These are phyloP conservation scores for Terrapene triunguis DNA, from an alignment of 2,113 vertebrate genomes.

Conservation along the genomic window DNA sequence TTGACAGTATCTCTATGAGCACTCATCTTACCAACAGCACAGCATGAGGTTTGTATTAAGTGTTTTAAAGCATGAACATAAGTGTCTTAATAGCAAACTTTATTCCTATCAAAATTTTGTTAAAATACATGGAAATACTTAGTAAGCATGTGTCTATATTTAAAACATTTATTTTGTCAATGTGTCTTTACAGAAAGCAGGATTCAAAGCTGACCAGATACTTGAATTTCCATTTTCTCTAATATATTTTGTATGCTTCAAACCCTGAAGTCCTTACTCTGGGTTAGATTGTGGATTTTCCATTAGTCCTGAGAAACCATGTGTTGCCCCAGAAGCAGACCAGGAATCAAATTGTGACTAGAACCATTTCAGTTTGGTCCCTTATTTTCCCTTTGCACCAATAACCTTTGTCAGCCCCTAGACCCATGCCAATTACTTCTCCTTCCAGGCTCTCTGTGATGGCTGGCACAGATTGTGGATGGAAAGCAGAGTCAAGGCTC, in stretches of 20 bases:
- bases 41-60: background rate
- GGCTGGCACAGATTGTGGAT: background rate
- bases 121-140: conserved; percentile 1
- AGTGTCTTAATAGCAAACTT: conserved; percentile 38
- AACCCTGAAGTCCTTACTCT: background rate
- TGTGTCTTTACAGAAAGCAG: conserved; percentile 26
- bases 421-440: background rate
- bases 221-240: background rate
- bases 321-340: background rate
- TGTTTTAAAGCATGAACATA: background rate
- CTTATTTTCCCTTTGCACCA: background rate
- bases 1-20: background rate
- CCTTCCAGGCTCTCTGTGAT: background rate
- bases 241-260: background rate
- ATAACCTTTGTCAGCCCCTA: background rate
- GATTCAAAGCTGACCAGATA: background rate
- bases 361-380: background rate
- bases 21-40: background rate
- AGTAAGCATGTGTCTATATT: background rate
- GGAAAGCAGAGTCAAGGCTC: background rate
- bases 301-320: background rate
- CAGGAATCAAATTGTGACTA: background rate
- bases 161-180: conserved; percentile 2
- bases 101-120: conserved; percentile 3
- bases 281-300: background rate